Percentiles rank a stretch among this genome's conserved stretches.
Evolutionary conservation across 2,888 invertebrate species (phyloP).

Genomic region (Lepidochitona cinerea): DNA sequence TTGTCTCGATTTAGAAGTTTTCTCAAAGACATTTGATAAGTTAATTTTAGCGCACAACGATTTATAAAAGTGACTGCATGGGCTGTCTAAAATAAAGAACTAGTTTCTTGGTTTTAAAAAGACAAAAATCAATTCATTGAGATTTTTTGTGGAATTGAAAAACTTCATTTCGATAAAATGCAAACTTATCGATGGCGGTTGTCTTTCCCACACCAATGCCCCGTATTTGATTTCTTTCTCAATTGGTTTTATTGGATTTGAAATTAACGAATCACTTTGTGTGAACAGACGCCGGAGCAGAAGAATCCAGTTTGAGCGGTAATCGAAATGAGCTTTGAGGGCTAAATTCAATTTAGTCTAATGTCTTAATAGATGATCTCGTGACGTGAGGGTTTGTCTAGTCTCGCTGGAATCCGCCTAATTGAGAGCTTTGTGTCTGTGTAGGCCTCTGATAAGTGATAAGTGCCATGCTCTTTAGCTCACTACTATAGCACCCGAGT

Average conservation of each 20-base stretch:
- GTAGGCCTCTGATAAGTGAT: neutral
- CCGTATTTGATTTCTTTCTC: neutral
- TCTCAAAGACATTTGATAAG: no score
- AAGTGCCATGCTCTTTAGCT: neutral
- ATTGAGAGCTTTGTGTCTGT: neutral
- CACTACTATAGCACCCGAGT: neutral
- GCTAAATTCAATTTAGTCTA: constrained; percentile 5
- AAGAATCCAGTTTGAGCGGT: neutral
- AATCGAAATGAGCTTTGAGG: neutral
- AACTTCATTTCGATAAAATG: neutral
- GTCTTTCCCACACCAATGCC: neutral
- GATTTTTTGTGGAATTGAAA: neutral
- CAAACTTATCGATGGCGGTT: neutral
- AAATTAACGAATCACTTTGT: constrained; percentile 21
- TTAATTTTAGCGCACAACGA: no score
- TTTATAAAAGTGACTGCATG: no score
- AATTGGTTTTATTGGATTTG: constrained; percentile 21
- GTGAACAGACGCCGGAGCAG: neutral
- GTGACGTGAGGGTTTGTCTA: neutral
- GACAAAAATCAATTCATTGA: no score
- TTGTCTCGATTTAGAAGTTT: no score
- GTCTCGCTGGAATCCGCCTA: neutral
- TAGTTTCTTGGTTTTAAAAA: no score
- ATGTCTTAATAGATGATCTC: constrained; percentile 7
- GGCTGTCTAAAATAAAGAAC: no score